phyloP scores from a whole-genome alignment of 1,140 invertebrate species.

The Oryctes rhinoceros region DNA sequence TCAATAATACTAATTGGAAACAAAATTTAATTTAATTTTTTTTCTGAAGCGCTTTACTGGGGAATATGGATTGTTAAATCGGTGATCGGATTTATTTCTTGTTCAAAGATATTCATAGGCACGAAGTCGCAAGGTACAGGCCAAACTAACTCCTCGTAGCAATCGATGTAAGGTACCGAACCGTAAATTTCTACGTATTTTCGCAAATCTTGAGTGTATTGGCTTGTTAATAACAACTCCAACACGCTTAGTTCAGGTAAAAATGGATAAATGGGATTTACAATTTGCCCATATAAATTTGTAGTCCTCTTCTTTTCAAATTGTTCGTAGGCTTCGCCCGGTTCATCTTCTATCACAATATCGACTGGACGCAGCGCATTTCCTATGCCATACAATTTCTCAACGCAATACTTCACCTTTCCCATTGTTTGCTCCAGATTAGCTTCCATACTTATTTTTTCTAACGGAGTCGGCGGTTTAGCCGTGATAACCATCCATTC shows the following conservation, averaged over 20 bases:
- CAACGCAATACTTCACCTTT: conserved; percentile 44
- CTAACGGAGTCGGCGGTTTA: conserved; percentile 42
- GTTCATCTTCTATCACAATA: conserved; percentile 8
- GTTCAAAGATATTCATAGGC: conserved; percentile 45
- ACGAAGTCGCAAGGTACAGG: conserved; percentile 46
- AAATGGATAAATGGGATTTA: conserved; percentile 21
- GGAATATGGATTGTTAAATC: conserved; percentile 38
- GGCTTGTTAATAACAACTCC: conserved; percentile 39
- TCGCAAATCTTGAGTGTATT: conserved; percentile 35
- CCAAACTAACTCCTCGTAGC: conserved; percentile 45
- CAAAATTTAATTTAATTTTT: not conserved
- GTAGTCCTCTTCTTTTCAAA: not conserved
- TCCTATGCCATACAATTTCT: conserved; percentile 45
- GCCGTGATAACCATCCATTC: conserved; percentile 43
- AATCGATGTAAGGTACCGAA: conserved; percentile 22
- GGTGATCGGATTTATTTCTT: conserved; percentile 44
- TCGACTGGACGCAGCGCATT: conserved; percentile 10
- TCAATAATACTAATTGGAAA: not conserved
- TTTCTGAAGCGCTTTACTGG: not conserved
- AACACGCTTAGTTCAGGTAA: conserved; percentile 44
- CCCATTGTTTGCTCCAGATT: conserved; percentile 39
- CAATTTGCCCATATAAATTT: not conserved
- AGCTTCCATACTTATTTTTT: conserved; percentile 41
- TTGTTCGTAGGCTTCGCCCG: not conserved
- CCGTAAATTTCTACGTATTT: conserved; percentile 41